Evolutionary conservation across 2,888 invertebrate species (phyloP), one percentile per base, ranked within the genome.

Genomic region (Drosophila gaucha): DNA sequence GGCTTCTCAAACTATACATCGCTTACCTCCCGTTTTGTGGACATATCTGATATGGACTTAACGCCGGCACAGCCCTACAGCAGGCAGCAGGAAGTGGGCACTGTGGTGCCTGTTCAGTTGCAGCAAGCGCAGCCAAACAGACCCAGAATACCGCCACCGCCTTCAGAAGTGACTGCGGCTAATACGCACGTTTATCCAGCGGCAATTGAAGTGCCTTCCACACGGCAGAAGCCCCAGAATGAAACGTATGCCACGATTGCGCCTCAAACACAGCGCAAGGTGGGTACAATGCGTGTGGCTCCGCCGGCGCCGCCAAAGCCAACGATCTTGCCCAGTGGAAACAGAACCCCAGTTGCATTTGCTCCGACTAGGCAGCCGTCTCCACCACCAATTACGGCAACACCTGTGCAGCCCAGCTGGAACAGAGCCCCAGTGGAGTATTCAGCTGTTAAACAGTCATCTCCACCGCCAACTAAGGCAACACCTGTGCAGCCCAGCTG

Each of bases 1-100:
- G 5, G 38, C 6, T 46, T 60, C 9, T 71, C 84, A 28, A 85
- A 88, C 38, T 88, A 85, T 46, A 64, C 73, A 6, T 33, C 80
- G 24, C 49, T 85, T 4, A 88, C 84, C 1, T 74, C 84, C 4
- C 78, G 78, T 3, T 85, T 85, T 39, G 70, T 67, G 18, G 84
- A 85, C 38, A 73, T 85, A 18, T 73, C 79, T 1, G 85, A 85
- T 3, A 22, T 78, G 39, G 83, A 88, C 5, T 22, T 77, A 38
- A 60, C 70, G 3, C 39, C 31, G 6, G 36, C 12, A 12, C 47
- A 6, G 18, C 33, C 3, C 2, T 1, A 8, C 10, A 10, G 16
- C 12, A 50, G 54, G 9, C 72, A 51, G 18, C 62, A 31, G 14
- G 74, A 71, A 28, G 22, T 67, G 6, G 74, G 80, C 16, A 46